phyloP scores from a whole-genome alignment of 2,113 vertebrate species.

The Leptodactylus fuscus region DNA sequence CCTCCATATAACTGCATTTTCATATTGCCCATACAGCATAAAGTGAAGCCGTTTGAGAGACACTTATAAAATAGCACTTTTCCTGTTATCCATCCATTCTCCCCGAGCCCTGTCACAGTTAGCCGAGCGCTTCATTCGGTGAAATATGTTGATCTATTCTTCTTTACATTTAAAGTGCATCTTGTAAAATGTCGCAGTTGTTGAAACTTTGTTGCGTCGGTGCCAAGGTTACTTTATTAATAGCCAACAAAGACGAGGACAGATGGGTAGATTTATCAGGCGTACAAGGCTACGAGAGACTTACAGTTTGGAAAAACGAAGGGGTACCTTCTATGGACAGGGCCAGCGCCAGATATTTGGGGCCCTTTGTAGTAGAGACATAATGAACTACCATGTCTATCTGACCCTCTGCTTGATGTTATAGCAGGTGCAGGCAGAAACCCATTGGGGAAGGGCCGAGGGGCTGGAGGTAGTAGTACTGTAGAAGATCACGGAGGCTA shows the following conservation, averaged over 20 bases:
- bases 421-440: too few relatives aligned
- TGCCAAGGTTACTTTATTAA: neutral
- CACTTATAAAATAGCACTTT: constrained; percentile 35
- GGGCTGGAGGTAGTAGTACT: too few relatives aligned
- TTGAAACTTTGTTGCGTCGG: neutral
- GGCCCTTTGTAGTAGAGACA: too few relatives aligned
- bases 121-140: neutral
- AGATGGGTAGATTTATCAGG: neutral
- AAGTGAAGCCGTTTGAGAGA: constrained; percentile 11
- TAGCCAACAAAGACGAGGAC: neutral
- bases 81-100: neutral
- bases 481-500: too few relatives aligned
- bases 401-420: too few relatives aligned
- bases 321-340: too few relatives aligned
- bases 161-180: constrained; percentile 8
- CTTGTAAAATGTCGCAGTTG: neutral
- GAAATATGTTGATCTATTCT: constrained; percentile 13
- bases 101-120: constrained; percentile 2
- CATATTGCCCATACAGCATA: constrained; percentile 26
- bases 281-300: neutral
- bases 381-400: too few relatives aligned
- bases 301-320: too few relatives aligned
- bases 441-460: too few relatives aligned
- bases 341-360: too few relatives aligned
- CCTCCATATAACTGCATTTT: constrained; percentile 14